Evolutionary conservation across 2,113 vertebrate genomes (phyloP), one percentile per base, ranked within the genome.

Genomic region (Sinocyclocheilus rhinocerous): DNA sequence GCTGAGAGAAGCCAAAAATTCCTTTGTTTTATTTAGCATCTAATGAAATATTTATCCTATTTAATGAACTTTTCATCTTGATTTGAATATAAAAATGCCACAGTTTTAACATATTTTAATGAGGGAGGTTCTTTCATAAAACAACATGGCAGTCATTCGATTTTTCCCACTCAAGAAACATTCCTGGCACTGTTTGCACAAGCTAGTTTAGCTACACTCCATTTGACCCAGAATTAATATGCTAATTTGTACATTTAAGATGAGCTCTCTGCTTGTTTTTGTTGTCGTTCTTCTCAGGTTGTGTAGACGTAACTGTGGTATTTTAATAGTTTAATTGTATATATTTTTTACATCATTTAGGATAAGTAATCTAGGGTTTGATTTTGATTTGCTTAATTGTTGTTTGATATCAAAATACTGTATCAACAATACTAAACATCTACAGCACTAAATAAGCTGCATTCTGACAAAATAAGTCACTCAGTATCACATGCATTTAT

Each of bases 11-110:
- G 98, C 97, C 97, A 97, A 98, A 98, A 98, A 97, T 96, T 96
- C 95, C 96, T 98, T 98, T 99, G 97, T 99, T 99, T 99, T 99
- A 99, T 98, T 99, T 97, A 98, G 97, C 96, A 99, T 97, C 97
- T 97, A 97, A 99, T 99, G 96, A 99, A 99, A 99, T 99, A 99
- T 99, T 99, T 98, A 99, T 99, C 96, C 96, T 97, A 95, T 96
- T 97, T 98, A 98, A 99, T 99, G 96, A 98, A 99, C 96, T 98
- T 98, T 97, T 99, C 97, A 96, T 99, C 96, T 99, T 95, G 96
- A 98, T 98, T 97, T 97, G 96, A 99, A 98, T 97, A 96, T 93
- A 97, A 97, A 99, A 97, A 97, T 97, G 95, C 94, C 93, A 92
- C 96, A 97, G 95, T 97, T 98, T 97, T 95, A 96, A 95, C 96